Base-by-base conservation (phyloP, 2,888 invertebrate genomes). In the Volucella inanis region DNA sequence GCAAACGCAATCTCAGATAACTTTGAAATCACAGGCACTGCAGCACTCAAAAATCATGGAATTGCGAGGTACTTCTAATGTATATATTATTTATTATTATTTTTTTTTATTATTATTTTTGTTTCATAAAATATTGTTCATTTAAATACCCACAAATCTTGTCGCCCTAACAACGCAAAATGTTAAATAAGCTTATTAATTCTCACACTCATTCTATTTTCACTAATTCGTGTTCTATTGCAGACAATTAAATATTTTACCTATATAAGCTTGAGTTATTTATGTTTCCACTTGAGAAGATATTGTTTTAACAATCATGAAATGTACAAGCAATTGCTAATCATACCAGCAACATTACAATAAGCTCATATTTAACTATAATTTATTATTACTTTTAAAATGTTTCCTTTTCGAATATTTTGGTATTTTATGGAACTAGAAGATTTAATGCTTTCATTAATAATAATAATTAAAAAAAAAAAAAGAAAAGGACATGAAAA, bases 1-100 rank as follows among this genome's bases (percentile, higher is more conserved):
- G 65, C 78, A 43, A 78, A 82, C 50, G 87, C 90, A 39, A 88
- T 90, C 47, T 87, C 90, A 47, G 92, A 92, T 76, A 91, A 90
- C 88, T 90, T 92, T 74, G 92, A 92, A 88, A 90, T 92, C 31
- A 92, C 92, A 39, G 92, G 93, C 87, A 90, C 91, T 45, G 90
- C 91, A 52, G 92, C 92, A 15, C 91, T 92, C 15, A 93, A 93
- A 89, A 94, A 94, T 90, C 93, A 94, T 88, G 91, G 93, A 87
- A 93, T 94, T 75, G 93, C 94, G 84, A 94, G 94, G 94, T 94
- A 92, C 43, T 31, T 88, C 88, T 88, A 70, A 49, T 87, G 43
- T 39, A n/a, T 54, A n/a, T 22, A n/a, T 9, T 11, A 2, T 10
- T 12, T 12, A 54, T 22, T 22, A 22, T 18, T n/a, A 18, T 18